These are phyloP conservation scores for Hoplodrina blanda DNA, from an alignment of 2,888 invertebrate genomes.

Conservation along the genomic window DNA sequence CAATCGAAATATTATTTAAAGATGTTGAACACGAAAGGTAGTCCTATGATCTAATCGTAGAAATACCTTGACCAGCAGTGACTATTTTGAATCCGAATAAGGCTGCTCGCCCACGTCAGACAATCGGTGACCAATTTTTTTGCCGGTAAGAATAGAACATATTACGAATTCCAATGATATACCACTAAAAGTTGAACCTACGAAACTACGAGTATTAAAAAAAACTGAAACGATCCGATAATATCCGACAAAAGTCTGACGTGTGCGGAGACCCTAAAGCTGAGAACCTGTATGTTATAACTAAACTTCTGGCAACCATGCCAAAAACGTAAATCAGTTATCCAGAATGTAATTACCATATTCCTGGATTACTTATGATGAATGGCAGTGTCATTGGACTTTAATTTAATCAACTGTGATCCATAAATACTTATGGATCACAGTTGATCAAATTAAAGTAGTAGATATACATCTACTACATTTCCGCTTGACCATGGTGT, in stretches of 20 bases:
- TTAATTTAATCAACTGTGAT: conserved; percentile 4
- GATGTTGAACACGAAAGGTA: neutral
- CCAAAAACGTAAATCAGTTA: conserved; percentile 18
- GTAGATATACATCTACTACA: neutral
- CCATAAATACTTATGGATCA: too few relatives aligned
- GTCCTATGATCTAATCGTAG: neutral
- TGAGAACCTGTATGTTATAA: conserved; percentile 1
- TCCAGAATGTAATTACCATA: conserved; percentile 24
- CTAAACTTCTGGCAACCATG: conserved; percentile 26
- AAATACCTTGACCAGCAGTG: neutral
- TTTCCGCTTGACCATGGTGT: conserved; percentile 15
- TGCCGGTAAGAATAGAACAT: too few relatives aligned
- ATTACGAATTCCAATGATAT: too few relatives aligned
- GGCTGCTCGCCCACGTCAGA: too few relatives aligned
- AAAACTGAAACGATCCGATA: too few relatives aligned
- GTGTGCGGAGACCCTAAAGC: too few relatives aligned
- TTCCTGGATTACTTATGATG: conserved; percentile 35
- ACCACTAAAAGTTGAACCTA: too few relatives aligned
- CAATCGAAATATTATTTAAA: neutral
- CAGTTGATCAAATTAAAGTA: too few relatives aligned
- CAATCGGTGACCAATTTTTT: too few relatives aligned
- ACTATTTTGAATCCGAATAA: conserved; percentile 17
- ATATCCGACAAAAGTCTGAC: too few relatives aligned
- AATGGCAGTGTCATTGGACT: conserved; percentile 6
- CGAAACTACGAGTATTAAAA: too few relatives aligned